These are phyloP conservation scores for Marisa cornuarietis DNA, from an alignment of 1,140 invertebrate species.

Conservation along the genomic window DNA sequence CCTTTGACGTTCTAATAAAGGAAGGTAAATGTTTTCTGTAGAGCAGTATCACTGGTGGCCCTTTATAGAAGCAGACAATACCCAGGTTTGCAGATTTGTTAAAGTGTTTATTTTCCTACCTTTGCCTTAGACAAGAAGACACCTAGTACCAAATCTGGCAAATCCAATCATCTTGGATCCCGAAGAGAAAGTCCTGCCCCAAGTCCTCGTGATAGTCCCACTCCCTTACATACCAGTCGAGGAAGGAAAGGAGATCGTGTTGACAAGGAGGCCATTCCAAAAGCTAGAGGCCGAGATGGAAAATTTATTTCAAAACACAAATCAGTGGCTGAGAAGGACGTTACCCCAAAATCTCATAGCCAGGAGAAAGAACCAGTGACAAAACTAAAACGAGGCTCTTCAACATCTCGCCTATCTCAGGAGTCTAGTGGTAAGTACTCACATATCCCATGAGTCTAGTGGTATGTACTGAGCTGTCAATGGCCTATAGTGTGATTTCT, in stretches of 20 bases:
- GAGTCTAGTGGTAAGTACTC: slow-evolving; percentile 9
- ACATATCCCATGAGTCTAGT: no score
- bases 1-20: no score
- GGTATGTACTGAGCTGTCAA: not conserved
- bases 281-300: slow-evolving; percentile 26
- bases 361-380: not conserved
- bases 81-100: not conserved
- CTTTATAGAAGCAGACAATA: no score
- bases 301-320: slow-evolving; percentile 20
- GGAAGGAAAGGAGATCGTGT: not conserved
- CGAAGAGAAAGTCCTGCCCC: slow-evolving; percentile 48
- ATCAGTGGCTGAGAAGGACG: slow-evolving; percentile 5
- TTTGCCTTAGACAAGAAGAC: no score
- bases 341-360: slow-evolving; percentile 4
- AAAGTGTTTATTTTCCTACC: not conserved
- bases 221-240: slow-evolving; percentile 28
- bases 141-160: slow-evolving; percentile 3
- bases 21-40: no score
- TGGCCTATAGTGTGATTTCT: not conserved
- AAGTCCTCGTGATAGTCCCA: slow-evolving; percentile 56
- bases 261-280: not conserved
- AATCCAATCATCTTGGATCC: slow-evolving; percentile 40
- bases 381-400: slow-evolving; percentile 8
- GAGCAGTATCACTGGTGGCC: no score
- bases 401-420: slow-evolving; percentile 1